phyloP scores from a whole-genome alignment of 2,888 invertebrate genomes.

The Limnephilus lunatus region DNA sequence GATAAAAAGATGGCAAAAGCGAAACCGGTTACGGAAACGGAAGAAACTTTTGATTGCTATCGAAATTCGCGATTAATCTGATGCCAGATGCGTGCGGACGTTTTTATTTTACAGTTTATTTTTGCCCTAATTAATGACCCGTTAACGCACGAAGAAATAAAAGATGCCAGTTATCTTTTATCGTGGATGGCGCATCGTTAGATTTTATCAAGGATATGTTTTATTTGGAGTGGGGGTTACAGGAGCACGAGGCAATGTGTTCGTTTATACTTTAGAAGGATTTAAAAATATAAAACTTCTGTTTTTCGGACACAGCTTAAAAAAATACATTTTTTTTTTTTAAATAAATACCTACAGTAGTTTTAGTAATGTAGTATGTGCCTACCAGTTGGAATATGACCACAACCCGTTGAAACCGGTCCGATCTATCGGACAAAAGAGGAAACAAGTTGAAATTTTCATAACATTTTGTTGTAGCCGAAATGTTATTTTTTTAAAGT shows the following conservation, averaged over 20 bases:
- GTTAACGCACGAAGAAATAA: conserved; percentile 38
- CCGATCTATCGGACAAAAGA: too few species aligned
- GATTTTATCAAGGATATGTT: not conserved
- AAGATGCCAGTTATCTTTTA: conserved; percentile 22
- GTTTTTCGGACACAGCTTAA: not conserved
- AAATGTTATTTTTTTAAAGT: too few species aligned
- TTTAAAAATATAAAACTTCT: not conserved
- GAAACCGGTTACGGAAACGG: conserved; percentile 43
- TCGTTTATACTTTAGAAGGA: not conserved
- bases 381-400: too few species aligned
- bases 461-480: too few species aligned
- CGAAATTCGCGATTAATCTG: conserved; percentile 59
- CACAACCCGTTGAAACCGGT: too few species aligned
- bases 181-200: not conserved
- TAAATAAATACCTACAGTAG: too few species aligned
- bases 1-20: conserved; percentile 59
- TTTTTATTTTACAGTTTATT: conserved; percentile 46
- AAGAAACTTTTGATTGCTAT: conserved; percentile 53
- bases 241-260: not conserved
- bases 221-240: not conserved
- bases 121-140: conserved; percentile 36
- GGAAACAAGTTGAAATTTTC: too few species aligned
- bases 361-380: too few species aligned
- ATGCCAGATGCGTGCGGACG: conserved; percentile 53
- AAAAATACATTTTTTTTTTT: too few species aligned